Percentiles rank a stretch among this genome's conserved stretches.
These are phyloP conservation scores for Turdus rufiventris DNA, from an alignment of 2,113 vertebrate genomes.

Conservation along the genomic window DNA sequence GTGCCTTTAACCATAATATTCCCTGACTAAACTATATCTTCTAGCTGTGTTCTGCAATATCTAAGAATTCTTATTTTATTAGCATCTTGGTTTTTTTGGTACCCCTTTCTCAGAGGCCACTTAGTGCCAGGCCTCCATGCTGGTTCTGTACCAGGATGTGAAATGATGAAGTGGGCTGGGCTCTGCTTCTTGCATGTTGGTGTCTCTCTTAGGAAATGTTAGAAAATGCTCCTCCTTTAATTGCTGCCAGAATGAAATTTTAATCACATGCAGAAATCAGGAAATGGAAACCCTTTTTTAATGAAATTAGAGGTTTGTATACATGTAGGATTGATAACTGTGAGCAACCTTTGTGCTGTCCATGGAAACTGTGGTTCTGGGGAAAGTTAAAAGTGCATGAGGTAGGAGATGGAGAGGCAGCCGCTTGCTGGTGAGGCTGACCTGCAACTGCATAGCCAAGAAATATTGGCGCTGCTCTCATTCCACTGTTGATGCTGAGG, in stretches of 20 bases:
- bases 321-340: rapidly evolving
- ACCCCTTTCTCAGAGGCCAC: background rate
- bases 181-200: background rate
- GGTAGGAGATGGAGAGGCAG: background rate
- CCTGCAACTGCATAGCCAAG: rapidly evolving
- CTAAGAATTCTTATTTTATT: background rate
- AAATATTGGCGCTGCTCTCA: rapidly evolving
- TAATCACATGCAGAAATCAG: background rate
- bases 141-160: background rate
- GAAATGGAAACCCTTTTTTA: background rate
- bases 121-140: background rate
- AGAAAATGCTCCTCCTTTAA: background rate
- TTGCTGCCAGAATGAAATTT: background rate
- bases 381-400: background rate
- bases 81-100: background rate
- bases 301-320: rapidly evolving
- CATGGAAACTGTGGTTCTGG: background rate
- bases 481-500: background rate
- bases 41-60: background rate
- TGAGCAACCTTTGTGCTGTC: background rate
- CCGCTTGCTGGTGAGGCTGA: background rate
- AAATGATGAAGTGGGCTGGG: background rate
- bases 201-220: background rate
- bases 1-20: background rate
- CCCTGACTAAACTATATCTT: background rate